Conservation (phyloP, 1,140 invertebrate genomes). For the Metaphire vulgaris region DNA sequence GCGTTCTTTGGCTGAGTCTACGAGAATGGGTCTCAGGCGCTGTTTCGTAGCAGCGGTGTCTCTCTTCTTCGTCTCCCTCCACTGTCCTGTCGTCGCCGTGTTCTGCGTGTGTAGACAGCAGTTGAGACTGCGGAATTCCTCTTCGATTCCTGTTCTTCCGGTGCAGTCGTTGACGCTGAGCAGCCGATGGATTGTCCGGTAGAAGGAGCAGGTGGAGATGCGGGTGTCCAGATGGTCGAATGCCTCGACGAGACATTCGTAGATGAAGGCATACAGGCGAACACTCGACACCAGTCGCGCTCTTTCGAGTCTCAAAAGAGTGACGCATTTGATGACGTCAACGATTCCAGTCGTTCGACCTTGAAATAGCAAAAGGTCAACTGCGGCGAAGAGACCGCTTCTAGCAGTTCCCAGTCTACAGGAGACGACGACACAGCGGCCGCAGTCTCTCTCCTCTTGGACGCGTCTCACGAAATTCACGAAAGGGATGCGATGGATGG, state of each 20-base stretch:
- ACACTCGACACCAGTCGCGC: constrained; percentile 1
- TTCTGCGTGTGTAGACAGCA: too few species aligned
- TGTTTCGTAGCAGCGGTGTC: too few species aligned
- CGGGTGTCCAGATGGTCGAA: constrained; percentile 12
- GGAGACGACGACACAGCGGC: background rate
- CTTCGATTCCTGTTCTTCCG: background rate
- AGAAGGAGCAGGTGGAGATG: background rate
- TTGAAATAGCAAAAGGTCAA: constrained; percentile 6
- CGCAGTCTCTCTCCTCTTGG: background rate
- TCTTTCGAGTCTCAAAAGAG: constrained; percentile 2
- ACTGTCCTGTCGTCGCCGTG: too few species aligned
- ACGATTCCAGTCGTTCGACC: constrained; percentile 2
- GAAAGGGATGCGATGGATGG: constrained; percentile 11
- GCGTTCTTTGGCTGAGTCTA: too few species aligned
- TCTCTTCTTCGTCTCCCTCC: too few species aligned
- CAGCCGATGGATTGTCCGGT: background rate
- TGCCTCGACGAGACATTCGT: constrained; percentile 15
- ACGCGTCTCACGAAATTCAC: constrained; percentile 5
- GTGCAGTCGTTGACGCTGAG: background rate
- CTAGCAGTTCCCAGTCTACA: background rate
- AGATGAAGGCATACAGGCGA: constrained; percentile 7
- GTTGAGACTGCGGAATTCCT: background rate
- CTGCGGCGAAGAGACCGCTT: constrained; percentile 8
- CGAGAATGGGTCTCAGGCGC: too few species aligned
- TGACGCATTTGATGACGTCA: constrained; percentile 16